Evolutionary conservation across 1,140 invertebrate genomes (phyloP).

Genomic region (Drosophila willistoni): DNA sequence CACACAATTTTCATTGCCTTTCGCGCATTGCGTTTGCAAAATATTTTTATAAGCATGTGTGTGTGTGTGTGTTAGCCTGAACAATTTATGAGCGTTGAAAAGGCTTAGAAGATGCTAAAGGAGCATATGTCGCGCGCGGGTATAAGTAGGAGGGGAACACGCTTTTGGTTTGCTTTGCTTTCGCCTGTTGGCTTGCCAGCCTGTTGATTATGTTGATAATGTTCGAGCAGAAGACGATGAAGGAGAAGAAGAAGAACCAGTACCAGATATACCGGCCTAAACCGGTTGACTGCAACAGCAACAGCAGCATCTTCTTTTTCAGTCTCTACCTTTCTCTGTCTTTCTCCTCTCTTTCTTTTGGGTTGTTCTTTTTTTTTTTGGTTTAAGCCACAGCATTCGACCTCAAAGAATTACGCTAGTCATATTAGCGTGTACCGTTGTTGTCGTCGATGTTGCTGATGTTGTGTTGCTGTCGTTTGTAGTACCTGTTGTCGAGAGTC

Average conservation of each 20-base stretch:
- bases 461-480: conserved; percentile 51
- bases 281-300: conserved; percentile 48
- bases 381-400: conserved; percentile 27
- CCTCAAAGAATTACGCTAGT: conserved; percentile 55
- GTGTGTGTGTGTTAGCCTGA: conserved; percentile 39
- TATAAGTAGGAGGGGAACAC: neutral
- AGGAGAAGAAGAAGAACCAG: neutral
- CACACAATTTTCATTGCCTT: conserved; percentile 46
- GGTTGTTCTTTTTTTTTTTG: too few relatives aligned
- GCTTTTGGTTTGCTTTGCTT: neutral
- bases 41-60: conserved; percentile 50
- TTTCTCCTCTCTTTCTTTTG: neutral
- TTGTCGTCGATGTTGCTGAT: conserved; percentile 32
- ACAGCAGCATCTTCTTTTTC: conserved; percentile 29
- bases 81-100: conserved; percentile 81
- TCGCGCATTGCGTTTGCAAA: conserved; percentile 74
- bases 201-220: conserved; percentile 80
- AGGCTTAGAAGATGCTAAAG: conserved; percentile 55
- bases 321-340: conserved; percentile 4
- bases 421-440: conserved; percentile 79
- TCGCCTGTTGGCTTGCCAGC: conserved; percentile 26
- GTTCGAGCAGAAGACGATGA: conserved; percentile 44
- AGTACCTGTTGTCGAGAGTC: conserved; percentile 52
- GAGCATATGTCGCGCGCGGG: neutral
- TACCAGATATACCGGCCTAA: conserved; percentile 46